Evolutionary conservation across 2,888 invertebrate species (phyloP).

Genomic region (Aspidiotus destructor): DNA sequence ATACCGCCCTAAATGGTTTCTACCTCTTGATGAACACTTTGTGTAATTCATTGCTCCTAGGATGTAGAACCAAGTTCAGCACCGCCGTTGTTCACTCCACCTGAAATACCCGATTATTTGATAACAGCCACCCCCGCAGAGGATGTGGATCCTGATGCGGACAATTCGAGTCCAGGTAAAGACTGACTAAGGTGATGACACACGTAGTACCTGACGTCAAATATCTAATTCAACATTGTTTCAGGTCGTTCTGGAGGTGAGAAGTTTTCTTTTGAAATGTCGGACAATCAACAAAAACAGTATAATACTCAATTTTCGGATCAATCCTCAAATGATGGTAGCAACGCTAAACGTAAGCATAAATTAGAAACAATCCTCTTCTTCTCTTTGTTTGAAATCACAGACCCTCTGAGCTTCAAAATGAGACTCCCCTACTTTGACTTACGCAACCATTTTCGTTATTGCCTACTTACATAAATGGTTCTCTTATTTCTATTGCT

Average conservation of each 20-base stretch:
- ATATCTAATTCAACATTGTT: not conserved
- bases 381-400: no score
- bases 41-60: no score
- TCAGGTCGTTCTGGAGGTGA: not conserved
- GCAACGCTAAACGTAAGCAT: not conserved
- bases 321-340: not conserved
- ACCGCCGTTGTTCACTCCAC: slow-evolving; percentile 68
- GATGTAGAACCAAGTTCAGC: slow-evolving; percentile 44
- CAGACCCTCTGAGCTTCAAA: no score
- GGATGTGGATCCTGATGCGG: not conserved
- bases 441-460: no score
- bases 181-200: slow-evolving; percentile 33
- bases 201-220: slow-evolving; percentile 14
- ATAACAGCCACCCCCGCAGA: not conserved
- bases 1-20: no score
- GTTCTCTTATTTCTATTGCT: not conserved
- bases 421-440: no score
- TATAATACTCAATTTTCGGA: slow-evolving; percentile 60
- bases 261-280: slow-evolving; percentile 51
- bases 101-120: slow-evolving; percentile 49
- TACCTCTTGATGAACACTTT: no score
- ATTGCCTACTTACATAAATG: not conserved
- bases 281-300: slow-evolving; percentile 59
- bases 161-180: not conserved
- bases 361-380: no score